These are phyloP conservation scores for Trachelus stipa DNA, from an alignment of 2,888 invertebrate genomes.

Conservation along the genomic window DNA sequence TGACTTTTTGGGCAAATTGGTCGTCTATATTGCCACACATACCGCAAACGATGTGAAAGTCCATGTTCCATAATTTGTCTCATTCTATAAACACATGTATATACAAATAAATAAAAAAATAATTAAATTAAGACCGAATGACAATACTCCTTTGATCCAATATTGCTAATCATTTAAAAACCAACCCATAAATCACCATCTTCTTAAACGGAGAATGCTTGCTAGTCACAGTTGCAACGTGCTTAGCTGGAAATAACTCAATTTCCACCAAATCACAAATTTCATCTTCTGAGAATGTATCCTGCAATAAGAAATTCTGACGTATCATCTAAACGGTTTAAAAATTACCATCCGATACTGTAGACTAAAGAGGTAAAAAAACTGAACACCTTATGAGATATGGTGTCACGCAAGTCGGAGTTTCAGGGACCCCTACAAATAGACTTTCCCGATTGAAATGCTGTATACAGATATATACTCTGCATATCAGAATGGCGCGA, in stretches of 20 bases:
- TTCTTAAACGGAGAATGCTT: constrained; percentile 56
- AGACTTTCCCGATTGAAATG: no score
- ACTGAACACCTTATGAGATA: no score
- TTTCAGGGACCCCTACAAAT: no score
- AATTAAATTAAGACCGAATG: not conserved
- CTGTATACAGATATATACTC: no score
- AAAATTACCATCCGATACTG: not conserved
- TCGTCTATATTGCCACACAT: constrained; percentile 44
- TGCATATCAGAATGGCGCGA: no score
- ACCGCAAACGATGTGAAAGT: constrained; percentile 35
- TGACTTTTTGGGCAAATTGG: constrained; percentile 51
- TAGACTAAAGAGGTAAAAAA: no score
- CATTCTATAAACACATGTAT: constrained; percentile 28
- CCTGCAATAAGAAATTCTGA: constrained; percentile 38
- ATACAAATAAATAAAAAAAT: not conserved
- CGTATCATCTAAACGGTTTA: not conserved
- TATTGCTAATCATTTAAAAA: not conserved
- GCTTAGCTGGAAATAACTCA: constrained; percentile 40
- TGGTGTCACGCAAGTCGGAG: no score
- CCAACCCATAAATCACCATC: constrained; percentile 55
- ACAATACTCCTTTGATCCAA: not conserved
- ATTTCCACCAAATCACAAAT: constrained; percentile 76
- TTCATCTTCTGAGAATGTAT: constrained; percentile 74
- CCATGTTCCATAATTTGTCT: constrained; percentile 47
- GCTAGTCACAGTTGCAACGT: constrained; percentile 42